Evolutionary conservation across 2,797 vertebrate species (phyloP).

Genomic region (Psittacula derbiana): DNA sequence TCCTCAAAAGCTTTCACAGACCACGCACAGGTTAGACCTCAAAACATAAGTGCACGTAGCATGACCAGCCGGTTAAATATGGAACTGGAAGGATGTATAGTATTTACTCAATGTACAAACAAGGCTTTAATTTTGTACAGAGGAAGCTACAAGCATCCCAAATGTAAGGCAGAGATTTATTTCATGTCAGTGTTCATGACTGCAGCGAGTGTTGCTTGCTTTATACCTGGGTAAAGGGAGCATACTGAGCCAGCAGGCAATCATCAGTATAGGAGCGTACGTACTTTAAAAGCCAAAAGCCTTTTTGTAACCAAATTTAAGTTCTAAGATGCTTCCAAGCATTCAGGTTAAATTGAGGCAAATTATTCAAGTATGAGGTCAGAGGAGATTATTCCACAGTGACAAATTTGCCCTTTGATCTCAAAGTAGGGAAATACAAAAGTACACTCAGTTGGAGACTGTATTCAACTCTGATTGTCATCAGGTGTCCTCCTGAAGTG

Average conservation of each 20-base stretch:
- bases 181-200: not conserved
- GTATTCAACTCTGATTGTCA: not conserved
- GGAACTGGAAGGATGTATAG: not conserved
- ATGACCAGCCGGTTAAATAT: not conserved
- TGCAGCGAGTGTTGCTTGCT: not conserved
- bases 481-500: not conserved
- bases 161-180: not conserved
- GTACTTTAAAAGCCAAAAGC: not conserved
- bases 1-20: not conserved
- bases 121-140: not conserved
- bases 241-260: not conserved
- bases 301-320: not conserved
- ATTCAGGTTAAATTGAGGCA: not conserved
- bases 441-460: not conserved
- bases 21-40: accelerated
- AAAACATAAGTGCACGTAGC: not conserved
- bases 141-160: not conserved
- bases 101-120: not conserved
- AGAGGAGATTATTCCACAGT: not conserved
- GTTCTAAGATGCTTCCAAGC: not conserved
- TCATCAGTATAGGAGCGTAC: not conserved
- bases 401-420: not conserved
- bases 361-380: not conserved
- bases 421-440: not conserved
- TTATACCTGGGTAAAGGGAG: not conserved